Evolutionary conservation across 2,888 invertebrate genomes (phyloP).

Genomic region (Asteroscopus sphinx): DNA sequence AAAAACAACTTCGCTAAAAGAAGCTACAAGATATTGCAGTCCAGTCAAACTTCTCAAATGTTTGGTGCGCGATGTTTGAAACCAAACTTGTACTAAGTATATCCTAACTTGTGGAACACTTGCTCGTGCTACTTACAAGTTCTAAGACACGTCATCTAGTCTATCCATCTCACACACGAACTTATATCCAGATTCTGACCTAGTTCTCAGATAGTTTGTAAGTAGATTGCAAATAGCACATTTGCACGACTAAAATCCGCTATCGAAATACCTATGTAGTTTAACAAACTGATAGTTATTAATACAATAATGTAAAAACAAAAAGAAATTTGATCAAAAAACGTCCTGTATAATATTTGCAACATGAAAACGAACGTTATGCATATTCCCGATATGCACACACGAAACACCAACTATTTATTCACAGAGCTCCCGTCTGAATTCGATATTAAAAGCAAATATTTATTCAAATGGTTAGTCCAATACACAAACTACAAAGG

Average conservation of each 20-base stretch:
- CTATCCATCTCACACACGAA: conserved; percentile 25
- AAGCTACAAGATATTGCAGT: conserved; percentile 29
- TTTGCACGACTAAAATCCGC: background rate
- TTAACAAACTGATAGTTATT: conserved; percentile 15
- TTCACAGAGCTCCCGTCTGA: conserved; percentile 22
- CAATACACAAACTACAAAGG: conserved; percentile 7
- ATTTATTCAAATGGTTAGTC: conserved; percentile 36
- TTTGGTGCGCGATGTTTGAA: conserved; percentile 19
- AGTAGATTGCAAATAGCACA: background rate
- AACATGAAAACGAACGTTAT: conserved; percentile 22
- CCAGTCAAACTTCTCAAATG: conserved; percentile 20
- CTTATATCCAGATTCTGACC: conserved; percentile 28
- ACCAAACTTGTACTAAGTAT: conserved; percentile 34
- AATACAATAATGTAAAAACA: conserved; percentile 3
- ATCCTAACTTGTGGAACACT: conserved; percentile 26
- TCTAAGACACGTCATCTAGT: conserved; percentile 32
- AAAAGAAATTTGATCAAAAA: conserved; percentile 7
- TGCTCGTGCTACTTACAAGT: conserved; percentile 26
- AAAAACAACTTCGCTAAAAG: conserved; percentile 15
- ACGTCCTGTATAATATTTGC: conserved; percentile 20
- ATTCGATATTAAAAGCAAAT: conserved; percentile 48
- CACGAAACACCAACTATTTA: conserved; percentile 39
- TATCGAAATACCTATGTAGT: conserved; percentile 2
- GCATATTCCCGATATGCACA: conserved; percentile 42
- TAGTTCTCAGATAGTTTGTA: conserved; percentile 9